Conservation (phyloP, 2,888 invertebrate species). For the Fissipunctia ypsillon region DNA sequence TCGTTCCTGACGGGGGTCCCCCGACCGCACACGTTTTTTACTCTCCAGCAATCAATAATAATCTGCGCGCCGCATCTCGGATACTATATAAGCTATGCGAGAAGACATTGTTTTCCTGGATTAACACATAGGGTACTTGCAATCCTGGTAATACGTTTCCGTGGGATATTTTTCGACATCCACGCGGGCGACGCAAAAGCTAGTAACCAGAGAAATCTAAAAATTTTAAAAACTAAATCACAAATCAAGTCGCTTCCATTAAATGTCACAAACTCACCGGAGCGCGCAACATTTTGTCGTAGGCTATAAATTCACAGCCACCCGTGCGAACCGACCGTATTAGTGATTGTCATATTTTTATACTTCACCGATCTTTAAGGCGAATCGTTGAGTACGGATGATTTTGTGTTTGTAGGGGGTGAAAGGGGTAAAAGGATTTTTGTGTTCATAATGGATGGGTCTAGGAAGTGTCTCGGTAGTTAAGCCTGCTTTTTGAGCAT, state of each 20-base stretch:
- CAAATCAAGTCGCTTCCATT: constrained; percentile 47
- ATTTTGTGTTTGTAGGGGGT: constrained; percentile 30
- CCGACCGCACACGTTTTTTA: too few species aligned
- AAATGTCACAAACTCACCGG: constrained; percentile 21
- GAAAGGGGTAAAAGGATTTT: constrained; percentile 22
- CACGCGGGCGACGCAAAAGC: too few species aligned
- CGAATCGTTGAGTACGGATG: constrained; percentile 40
- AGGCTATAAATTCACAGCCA: constrained; percentile 46
- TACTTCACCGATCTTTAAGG: constrained; percentile 34
- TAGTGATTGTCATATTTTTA: constrained; percentile 62
- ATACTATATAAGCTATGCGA: too few species aligned
- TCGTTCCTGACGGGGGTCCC: too few species aligned
- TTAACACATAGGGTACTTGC: too few species aligned
- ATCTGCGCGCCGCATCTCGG: too few species aligned
- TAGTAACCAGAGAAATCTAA: too few species aligned
- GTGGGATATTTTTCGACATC: too few species aligned
- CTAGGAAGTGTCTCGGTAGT: not conserved
- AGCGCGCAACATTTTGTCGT: constrained; percentile 49
- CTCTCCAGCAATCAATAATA: too few species aligned
- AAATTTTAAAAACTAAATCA: too few species aligned
- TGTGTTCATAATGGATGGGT: constrained; percentile 22
- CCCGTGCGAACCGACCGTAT: constrained; percentile 45
- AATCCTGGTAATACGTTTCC: too few species aligned
- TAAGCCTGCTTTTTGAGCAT: not conserved
- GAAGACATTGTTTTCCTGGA: too few species aligned